Base-by-base conservation (phyloP, 37 sponge, comb jelly and placozoan species). In the Cladorhizidae sp. region DNA sequence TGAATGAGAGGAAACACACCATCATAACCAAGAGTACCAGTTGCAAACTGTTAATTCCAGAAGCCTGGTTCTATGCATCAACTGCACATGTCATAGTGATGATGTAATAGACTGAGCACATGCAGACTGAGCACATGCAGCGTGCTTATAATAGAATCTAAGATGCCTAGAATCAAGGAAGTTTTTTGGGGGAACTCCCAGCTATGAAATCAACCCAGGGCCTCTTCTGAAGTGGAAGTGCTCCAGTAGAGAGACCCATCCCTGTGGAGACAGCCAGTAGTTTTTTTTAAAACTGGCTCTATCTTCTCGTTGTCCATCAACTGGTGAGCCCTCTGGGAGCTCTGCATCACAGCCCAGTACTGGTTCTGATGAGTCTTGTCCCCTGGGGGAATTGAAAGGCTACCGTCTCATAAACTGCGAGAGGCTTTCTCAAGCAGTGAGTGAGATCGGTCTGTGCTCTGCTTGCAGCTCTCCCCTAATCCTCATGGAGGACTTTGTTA, bases 241-340 rank as follows among this genome's bases (percentile, higher is more conserved):
- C 65, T 64, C 21, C 65, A 64, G 65, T 64, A 23, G 72, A 70
- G 72, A 70, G 72, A 70, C 72, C 72, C 22, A 40, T 23, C 45
- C 72, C 72, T 9, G 21, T 70, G 72, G 72, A 70, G 72, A 40
- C 56, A 54, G 7, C 20, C 42, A n/a, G n/a, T n/a, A n/a, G n/a
- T n/a, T n/a, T 29, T 36, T 12, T 33, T 50, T 50, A 28, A 74
- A 74, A 56, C 57, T 74, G 57, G 75, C 75, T 15, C 9, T 74
- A 14, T 74, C 41, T 70, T 29, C 71, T 14, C 41, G 39, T 36
- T 39, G 71, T 38, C 41, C 42, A 70, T 38, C 71, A 32, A 15
- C 42, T 7, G 41, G 71, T 29, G 42, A 32, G 42, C 71, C 71
- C 71, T 70, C 71, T 11, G 42, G 23, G 40, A 36, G 12, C 15